Evolutionary conservation across 2,113 vertebrate genomes (phyloP), one percentile per base, ranked within the genome.

Genomic region (Trichechus manatus): DNA sequence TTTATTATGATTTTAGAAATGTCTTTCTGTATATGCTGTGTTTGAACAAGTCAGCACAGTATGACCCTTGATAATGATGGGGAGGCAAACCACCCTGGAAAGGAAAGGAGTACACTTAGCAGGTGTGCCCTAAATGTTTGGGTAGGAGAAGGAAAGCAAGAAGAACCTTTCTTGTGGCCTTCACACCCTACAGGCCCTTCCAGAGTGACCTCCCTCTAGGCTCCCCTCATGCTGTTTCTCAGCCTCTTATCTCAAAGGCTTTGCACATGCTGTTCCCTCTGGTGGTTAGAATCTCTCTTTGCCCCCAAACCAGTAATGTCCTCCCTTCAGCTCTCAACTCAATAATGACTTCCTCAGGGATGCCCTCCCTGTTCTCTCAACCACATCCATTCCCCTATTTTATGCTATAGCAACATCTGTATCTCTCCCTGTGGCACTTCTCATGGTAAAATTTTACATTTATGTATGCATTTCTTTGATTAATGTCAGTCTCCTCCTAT

Each of bases 1-100:
- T 42, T 89, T 25, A 93, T 61, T 36, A 19, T 82, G 79, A 59
- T 85, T 66, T 95, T 89, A 87, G 53, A 74, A 84, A 44, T 61
- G 14, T 33, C 13, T 44, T 75, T 84, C 53, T 61, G n/a, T 13
- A 75, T 22, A 75, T 22, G 3, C 1, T 63, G 11, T 39, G 20
- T 47, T 83, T 75, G 61, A 61, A 83, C 47, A 63, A 66, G 20
- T 3, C 27, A 86, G 31, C 23, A 5, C 20, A 4, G 2, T 44
- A 13, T 20, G 36, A 53, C 22, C 47, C 74, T 36, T 15, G 44
- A 33, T 17, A 53, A 74, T 33, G 11, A 31, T 7, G 47, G 29
- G 29, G 42, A 20, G 7, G n/a, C 25, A 29, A 9, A 29, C 44
- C 1, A 5, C 25, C 13, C 47, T 6, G 56, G 33, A 63, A 85